Evolutionary conservation across 1,140 invertebrate species (phyloP).

Genomic region (Papilio polyxenes): DNA sequence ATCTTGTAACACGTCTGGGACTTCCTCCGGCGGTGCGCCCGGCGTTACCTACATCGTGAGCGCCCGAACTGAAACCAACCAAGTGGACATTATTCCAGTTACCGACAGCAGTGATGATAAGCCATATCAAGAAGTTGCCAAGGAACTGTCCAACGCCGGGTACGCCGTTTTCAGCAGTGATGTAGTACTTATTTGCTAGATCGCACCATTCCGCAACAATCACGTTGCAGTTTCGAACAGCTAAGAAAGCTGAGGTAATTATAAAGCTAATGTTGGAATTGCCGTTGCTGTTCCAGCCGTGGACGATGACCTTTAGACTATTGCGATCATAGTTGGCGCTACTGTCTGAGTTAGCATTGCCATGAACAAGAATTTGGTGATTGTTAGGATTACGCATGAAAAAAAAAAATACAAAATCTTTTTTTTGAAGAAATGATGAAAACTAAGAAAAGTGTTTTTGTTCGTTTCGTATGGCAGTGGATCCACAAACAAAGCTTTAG

Average conservation of each 20-base stretch:
- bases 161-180: constrained; percentile 74
- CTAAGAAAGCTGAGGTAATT: constrained; percentile 57
- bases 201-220: constrained; percentile 81
- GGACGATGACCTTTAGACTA: constrained; percentile 54
- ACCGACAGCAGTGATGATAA: constrained; percentile 41
- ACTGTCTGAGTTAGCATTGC: constrained; percentile 51
- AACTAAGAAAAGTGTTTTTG: background rate
- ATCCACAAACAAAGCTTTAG: too few relatives aligned
- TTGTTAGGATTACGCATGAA: constrained; percentile 54
- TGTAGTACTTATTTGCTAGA: constrained; percentile 75
- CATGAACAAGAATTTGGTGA: constrained; percentile 50
- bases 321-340: constrained; percentile 54
- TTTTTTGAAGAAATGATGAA: background rate
- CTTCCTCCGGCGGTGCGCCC: constrained; percentile 77
- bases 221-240: constrained; percentile 76
- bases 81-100: constrained; percentile 82
- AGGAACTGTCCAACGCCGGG: constrained; percentile 35
- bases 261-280: constrained; percentile 46
- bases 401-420: constrained; percentile 37
- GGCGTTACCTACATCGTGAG: constrained; percentile 82
- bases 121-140: constrained; percentile 30
- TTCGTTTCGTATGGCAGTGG: too few relatives aligned
- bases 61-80: constrained; percentile 85
- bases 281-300: constrained; percentile 61
- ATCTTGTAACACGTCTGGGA: constrained; percentile 42